Percentiles rank a stretch among this genome's conserved stretches.
Conservation (phyloP, 2,797 vertebrate species). For the Callimico goeldii region DNA sequence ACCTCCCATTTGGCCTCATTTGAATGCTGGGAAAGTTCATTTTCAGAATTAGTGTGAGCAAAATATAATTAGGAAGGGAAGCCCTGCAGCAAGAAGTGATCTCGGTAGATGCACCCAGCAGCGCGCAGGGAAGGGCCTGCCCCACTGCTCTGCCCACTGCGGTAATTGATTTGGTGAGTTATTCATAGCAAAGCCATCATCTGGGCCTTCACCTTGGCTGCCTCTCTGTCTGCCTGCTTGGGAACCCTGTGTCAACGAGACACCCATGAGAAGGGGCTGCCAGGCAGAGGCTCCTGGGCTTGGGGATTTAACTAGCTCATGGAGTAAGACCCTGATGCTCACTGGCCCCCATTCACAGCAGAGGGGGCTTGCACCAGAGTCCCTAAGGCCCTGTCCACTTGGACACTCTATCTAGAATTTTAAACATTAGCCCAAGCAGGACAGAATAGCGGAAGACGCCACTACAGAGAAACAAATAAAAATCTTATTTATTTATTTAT, state of each 20-base stretch:
- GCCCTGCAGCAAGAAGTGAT: background rate
- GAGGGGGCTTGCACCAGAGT: background rate
- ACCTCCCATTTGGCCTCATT: background rate
- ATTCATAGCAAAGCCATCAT: background rate
- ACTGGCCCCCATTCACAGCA: background rate
- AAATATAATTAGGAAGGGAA: background rate
- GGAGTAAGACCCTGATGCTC: background rate
- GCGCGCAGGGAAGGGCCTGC: background rate
- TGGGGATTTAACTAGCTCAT: background rate
- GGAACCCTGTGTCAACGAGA: background rate
- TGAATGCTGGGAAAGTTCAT: background rate
- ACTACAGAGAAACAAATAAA: background rate
- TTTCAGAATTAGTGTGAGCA: slow-evolving; percentile 34
- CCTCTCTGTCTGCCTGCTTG: background rate
- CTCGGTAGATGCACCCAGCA: too few species aligned
- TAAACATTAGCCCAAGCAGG: background rate
- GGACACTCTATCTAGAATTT: background rate
- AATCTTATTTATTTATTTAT: background rate
- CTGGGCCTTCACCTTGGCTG: background rate
- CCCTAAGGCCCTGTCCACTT: background rate
- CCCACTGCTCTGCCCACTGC: background rate
- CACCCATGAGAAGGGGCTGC: background rate
- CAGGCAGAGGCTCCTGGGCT: background rate
- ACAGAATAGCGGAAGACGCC: background rate
- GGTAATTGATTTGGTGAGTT: background rate